phyloP scores from a whole-genome alignment of 2,113 vertebrate genomes.

The Synodontis membranacea region DNA sequence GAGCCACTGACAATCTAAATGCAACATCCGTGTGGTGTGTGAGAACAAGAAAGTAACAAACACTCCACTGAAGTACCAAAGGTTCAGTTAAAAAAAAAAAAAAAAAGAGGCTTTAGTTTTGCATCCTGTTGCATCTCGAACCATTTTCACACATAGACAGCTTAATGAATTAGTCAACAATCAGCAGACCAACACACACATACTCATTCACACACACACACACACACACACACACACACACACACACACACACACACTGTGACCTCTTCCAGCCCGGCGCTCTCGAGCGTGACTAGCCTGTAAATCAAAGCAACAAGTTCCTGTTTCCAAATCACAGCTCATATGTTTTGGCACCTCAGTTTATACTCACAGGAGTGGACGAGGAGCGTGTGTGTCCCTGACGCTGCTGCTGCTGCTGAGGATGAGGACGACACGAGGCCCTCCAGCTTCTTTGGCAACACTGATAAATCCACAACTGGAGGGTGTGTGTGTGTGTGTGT shows the following conservation, averaged over 20 bases:
- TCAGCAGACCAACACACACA: slow-evolving; percentile 20
- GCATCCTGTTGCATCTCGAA: background rate
- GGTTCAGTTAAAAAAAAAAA: background rate
- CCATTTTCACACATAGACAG: background rate
- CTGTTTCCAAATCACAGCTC: slow-evolving; percentile 18
- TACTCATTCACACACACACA: no score
- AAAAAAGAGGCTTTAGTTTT: background rate
- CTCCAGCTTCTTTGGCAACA: slow-evolving; percentile 48
- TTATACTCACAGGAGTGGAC: slow-evolving; percentile 51
- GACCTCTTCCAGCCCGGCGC: slow-evolving; percentile 19
- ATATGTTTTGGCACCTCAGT: slow-evolving; percentile 4
- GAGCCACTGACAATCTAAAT: background rate
- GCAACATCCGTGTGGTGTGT: background rate
- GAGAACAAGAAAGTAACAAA: background rate
- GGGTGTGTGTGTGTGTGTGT: slow-evolving; percentile 40
- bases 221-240: slow-evolving; percentile 23
- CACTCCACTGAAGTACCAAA: background rate
- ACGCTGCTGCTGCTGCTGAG: slow-evolving; percentile 28
- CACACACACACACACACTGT: background rate
- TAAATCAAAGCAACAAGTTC: slow-evolving; percentile 42
- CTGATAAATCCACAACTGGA: slow-evolving; percentile 52
- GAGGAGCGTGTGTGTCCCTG: slow-evolving; percentile 36
- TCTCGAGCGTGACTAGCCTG: slow-evolving; percentile 34
- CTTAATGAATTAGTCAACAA: slow-evolving; percentile 32
- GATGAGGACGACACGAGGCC: slow-evolving; percentile 29